phyloP scores from a whole-genome alignment of 2,797 vertebrate species.

The Pogonophryne albipinna region DNA sequence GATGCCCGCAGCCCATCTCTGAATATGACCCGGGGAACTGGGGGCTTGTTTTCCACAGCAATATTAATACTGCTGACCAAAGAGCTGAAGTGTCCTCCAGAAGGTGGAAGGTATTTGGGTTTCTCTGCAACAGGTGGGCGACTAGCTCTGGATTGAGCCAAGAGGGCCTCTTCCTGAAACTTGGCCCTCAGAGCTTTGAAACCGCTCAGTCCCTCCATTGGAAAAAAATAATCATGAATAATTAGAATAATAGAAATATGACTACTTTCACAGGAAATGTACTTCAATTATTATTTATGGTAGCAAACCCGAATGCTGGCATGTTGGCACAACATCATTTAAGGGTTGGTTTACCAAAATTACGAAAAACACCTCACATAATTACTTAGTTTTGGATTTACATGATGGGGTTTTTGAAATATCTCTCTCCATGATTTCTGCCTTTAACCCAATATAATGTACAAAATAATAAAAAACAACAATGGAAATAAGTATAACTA shows the following conservation, averaged over 20 bases:
- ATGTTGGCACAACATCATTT: conserved; percentile 2
- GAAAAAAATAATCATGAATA: not conserved
- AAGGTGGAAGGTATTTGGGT: conserved; percentile 75
- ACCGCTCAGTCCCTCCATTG: conserved; percentile 84
- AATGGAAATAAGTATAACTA: too few relatives aligned
- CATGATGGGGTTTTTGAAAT: not conserved
- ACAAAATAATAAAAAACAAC: too few relatives aligned
- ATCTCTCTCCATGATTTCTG: not conserved
- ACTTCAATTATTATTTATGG: not conserved
- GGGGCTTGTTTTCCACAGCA: conserved; percentile 58
- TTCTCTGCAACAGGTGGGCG: conserved; percentile 82
- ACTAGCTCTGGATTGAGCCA: conserved; percentile 61
- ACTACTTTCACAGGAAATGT: conserved; percentile 10
- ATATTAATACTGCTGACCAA: conserved; percentile 44
- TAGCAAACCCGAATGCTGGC: conserved; percentile 9
- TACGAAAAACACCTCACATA: not conserved
- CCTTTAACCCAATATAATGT: not conserved
- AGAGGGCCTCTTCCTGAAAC: conserved; percentile 88
- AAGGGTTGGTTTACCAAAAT: conserved; percentile 14
- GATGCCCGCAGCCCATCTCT: conserved; percentile 68
- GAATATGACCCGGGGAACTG: conserved; percentile 56
- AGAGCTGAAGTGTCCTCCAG: conserved; percentile 55
- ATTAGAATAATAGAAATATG: not conserved
- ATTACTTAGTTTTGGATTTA: not conserved
- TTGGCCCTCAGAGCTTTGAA: conserved; percentile 91